Percentiles rank a stretch among this genome's conserved stretches.
Conservation (phyloP, 1,140 invertebrate genomes). For the Bursaphelenchus mucronatus region DNA sequence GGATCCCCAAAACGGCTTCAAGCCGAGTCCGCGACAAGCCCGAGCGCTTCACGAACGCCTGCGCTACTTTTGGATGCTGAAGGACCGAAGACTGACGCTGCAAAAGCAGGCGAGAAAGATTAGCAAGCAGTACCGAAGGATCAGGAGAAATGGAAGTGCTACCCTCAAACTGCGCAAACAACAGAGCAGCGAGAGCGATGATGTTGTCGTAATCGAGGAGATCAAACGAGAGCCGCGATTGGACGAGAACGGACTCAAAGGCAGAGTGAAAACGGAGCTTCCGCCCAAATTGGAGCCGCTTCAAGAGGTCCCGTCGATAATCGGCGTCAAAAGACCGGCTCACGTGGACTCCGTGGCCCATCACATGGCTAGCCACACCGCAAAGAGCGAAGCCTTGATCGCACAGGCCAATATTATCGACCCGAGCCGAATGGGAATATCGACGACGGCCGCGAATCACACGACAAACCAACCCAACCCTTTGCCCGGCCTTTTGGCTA, state of each 20-base stretch:
- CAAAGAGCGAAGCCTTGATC: too few relatives aligned
- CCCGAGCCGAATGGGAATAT: too few relatives aligned
- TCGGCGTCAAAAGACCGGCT: too few relatives aligned
- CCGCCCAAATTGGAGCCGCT: too few relatives aligned
- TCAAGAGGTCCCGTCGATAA: too few relatives aligned
- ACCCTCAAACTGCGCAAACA: not conserved
- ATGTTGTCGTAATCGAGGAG: not conserved
- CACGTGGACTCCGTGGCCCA: too few relatives aligned
- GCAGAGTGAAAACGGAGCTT: not conserved
- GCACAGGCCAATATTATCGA: too few relatives aligned
- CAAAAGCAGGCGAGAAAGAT: not conserved
- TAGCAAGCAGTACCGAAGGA: not conserved
- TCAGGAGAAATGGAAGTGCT: not conserved
- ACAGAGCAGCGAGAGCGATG: not conserved
- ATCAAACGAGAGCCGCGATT: not conserved
- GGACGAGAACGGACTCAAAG: not conserved
- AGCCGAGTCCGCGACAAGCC: slow-evolving; percentile 15
- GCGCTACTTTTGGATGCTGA: slow-evolving; percentile 3
- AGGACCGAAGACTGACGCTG: not conserved
- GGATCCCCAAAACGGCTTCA: not conserved
- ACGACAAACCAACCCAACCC: too few relatives aligned
- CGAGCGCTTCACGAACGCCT: not conserved
- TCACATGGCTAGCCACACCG: too few relatives aligned
- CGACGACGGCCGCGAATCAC: too few relatives aligned
- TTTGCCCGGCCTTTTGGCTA: too few relatives aligned